Conservation (phyloP, 2,888 invertebrate species). For the Pachymerium ferrugineum region DNA sequence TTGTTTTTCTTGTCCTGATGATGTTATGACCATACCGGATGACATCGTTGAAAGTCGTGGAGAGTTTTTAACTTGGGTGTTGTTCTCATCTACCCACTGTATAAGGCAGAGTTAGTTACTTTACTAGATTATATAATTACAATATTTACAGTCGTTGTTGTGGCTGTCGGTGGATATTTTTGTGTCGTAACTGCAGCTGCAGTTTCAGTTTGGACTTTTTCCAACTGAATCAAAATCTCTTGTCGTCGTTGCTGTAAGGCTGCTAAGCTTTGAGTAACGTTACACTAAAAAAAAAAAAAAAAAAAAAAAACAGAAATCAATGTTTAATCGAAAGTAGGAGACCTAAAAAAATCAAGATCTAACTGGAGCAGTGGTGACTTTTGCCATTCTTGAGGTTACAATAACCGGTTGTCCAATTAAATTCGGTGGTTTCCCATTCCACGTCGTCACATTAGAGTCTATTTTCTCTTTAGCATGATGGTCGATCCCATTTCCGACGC, state of each 20-base stretch:
- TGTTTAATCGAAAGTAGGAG: too few relatives aligned
- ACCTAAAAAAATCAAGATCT: neutral
- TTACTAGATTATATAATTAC: neutral
- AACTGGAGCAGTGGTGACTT: constrained; percentile 22
- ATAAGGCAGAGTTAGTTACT: neutral
- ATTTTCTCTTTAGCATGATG: constrained; percentile 2
- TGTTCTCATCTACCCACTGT: neutral
- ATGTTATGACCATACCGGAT: neutral
- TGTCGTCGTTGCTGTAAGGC: constrained; percentile 58
- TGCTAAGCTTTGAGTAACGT: constrained; percentile 47
- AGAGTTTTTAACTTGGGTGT: neutral
- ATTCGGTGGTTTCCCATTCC: neutral
- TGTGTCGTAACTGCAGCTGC: neutral
- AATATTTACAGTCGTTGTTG: neutral
- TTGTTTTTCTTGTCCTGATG: neutral
- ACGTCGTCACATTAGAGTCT: neutral
- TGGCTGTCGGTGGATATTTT: neutral
- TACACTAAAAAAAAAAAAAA: neutral
- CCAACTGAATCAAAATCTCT: constrained; percentile 58
- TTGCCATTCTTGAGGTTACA: neutral
- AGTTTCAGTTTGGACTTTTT: constrained; percentile 49
- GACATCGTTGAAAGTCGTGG: neutral
- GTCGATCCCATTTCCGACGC: constrained; percentile 2
- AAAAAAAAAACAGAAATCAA: neutral
- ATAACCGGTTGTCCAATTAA: neutral